Evolutionary conservation across 2,113 vertebrate species (phyloP), one percentile per base, ranked within the genome.

Genomic region (Centropristis striata): DNA sequence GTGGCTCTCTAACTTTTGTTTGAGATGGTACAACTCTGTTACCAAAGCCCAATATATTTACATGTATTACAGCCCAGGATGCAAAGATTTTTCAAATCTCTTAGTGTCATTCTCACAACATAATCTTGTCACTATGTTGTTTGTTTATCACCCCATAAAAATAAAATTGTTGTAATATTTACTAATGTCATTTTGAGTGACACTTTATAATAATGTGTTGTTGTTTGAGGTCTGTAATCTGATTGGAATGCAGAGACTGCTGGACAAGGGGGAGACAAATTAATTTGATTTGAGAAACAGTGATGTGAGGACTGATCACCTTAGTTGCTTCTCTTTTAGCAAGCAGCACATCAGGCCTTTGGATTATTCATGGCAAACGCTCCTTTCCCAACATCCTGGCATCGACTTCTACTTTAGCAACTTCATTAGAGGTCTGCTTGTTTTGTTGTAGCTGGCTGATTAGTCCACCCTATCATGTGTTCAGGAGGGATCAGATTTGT

Each of bases 381-480:
- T 66, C 12, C 46, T 63, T 68, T 55, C 32, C 28, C 8, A 23
- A 46, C 46, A 58, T 57, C 76, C 23, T 79, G 55, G 71, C 51
- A 73, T 32, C 21, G 8, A 58, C 64, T 41, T 69, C 66, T 47
- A 46, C 36, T 53, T 72, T n/a, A 73, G 64, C 47, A 63, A 32
- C 81, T 75, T 78, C 58, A 84, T 81, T 71, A 83, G 78, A 54
- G 49, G 58, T 71, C 57, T 72, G 74, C 66, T 76, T 82, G 46
- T 80, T 82, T 63, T 63, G 80, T 63, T 80, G 57, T 64, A 71
- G 59, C 21, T 78, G 67, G 66, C 42, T 89, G 71, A 86, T 81
- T 80, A 66, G 72, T 81, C 65, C 41, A 76, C 11, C 28, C 58
- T 81, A 55, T 57, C 58, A 65, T 71, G 59, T 78, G 68, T 83